Base-by-base conservation (phyloP, 2,113 vertebrate species). In the Ia io region DNA sequence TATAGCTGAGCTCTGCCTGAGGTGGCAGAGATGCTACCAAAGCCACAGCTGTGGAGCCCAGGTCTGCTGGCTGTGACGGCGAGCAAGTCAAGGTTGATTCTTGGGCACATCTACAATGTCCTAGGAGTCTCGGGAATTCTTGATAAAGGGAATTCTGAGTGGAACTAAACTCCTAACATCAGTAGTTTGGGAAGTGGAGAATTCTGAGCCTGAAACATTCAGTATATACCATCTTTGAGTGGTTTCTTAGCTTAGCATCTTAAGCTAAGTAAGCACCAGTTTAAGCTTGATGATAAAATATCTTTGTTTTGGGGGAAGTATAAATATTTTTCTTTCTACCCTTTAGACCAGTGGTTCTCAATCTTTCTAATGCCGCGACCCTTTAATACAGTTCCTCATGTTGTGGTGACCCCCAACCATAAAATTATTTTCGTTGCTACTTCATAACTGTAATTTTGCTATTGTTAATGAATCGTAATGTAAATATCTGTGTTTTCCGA, bases 161-260 rank as follows among this genome's bases (percentile, higher is more conserved):
- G 6, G n/a, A 95, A 80, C 65, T 49, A 35, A 83, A 67, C 14
- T 74, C 69, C 28, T 83, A 32, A 77, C 12, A 73, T 65, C 23
- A 65, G 3, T 77, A 65, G 13, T 90, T 76, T n/a, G 23, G 23
- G 51, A 23, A 20, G 32, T 70, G 18, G 23, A 73, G 51, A 67
- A 91, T 77, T 90, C 80, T 80, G 89, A 80, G 56, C 37, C 78
- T 71, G 40, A 91, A 82, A 79, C 47, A 61, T 69, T 84, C 47
- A 65, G 8, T 37, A 37, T 63, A 71, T 71, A 51, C 16, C 1
- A 30, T 47, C 18, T 93, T 74, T 51, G 71, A 88, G 20, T 49
- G 13, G 18, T 90, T 61, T 61, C 59, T 61, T 61, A 61, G 59
- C 59, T 61, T 61, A 61, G 9, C 44, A 63, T 74, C 47, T 69